These are phyloP conservation scores for Gymnocephalus cernua DNA, from an alignment of 2,113 vertebrate species.

Conservation along the genomic window DNA sequence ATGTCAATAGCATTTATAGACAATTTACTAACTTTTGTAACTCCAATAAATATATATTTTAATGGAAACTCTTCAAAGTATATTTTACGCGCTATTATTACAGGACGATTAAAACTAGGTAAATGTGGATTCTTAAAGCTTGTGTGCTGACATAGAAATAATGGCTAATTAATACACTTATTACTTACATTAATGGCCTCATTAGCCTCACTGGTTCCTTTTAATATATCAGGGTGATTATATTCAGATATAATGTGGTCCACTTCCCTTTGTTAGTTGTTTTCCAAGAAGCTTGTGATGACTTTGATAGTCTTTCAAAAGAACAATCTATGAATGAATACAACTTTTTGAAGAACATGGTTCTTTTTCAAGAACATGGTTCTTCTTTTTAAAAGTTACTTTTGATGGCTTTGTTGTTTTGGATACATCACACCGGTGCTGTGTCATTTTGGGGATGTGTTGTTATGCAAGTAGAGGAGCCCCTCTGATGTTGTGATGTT, in stretches of 20 bases:
- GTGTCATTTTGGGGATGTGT: conserved; percentile 39
- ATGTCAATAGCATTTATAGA: conserved; percentile 9
- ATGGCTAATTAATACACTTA: conserved; percentile 29
- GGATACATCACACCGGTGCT: conserved; percentile 43
- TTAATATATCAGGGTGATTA: conserved; percentile 23
- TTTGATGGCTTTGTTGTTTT: conserved; percentile 56
- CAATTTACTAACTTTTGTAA: conserved; percentile 8
- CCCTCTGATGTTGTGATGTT: conserved; percentile 65
- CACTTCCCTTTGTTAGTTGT: background rate
- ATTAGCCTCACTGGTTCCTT: conserved; percentile 21
- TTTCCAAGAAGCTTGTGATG: conserved; percentile 21
- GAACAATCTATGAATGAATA: conserved; percentile 1
- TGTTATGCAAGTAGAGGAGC: conserved; percentile 47
- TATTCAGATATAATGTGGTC: background rate
- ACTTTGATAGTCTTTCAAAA: conserved; percentile 1
- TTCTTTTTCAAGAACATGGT: conserved; percentile 1
- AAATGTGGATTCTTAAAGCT: background rate
- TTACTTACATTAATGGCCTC: conserved; percentile 24
- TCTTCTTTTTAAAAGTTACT: conserved; percentile 47
- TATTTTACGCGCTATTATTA: background rate
- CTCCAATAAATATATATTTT: too few species aligned
- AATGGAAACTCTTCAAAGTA: background rate
- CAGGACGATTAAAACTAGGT: background rate
- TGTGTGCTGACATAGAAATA: conserved; percentile 30
- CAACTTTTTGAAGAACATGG: background rate